Evolutionary conservation across 1,140 invertebrate species (phyloP), one percentile per base, ranked within the genome.

Genomic region (Cryptotermes secundus): DNA sequence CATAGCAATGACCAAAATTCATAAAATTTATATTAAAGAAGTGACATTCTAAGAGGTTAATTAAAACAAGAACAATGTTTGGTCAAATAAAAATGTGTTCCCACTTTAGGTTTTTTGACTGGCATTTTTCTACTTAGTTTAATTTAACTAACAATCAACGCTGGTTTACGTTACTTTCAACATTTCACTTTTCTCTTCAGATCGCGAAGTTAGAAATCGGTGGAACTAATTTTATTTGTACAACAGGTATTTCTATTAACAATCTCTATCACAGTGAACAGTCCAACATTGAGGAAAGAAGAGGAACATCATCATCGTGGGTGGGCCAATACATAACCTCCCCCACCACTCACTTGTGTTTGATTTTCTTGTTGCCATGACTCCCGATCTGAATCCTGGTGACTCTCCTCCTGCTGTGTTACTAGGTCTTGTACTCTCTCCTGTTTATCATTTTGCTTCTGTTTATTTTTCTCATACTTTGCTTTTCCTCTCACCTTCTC

Each of bases 161-260:
- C 0, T 49, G 45, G 45, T 49, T 22, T 49, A 38, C 4, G 19
- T 49, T 49, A 49, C 19, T 49, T 49, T 22, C 22, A 6, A 38
- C 26, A 31, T 10, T 72, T 72, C 59, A 10, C 31, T 4, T 31
- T 31, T 31, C 59, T 31, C 59, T 72, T 72, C 59, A 72, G 59
- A 72, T 72, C 14, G 31, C n/a, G 16, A 72, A 72, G 7, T 72
- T 72, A 72, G 26, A 1, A 26, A 72, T 72, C 59, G n/a, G 59
- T 72, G 59, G 59, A 72, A 72, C 7, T 72, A 72, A 72, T 72
- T 7, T n/a, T 72, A 72, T 72, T 59, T 72, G 59, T 72, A 72
- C 59, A 72, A 6, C 31, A 72, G 59, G 26, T 10, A 31, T 72
- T 49, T 22, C 26, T 31, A 31, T 72, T 31, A 31, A 72, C 59